phyloP scores from a whole-genome alignment of 2,113 vertebrate genomes.

The Phyllostomus hastatus region DNA sequence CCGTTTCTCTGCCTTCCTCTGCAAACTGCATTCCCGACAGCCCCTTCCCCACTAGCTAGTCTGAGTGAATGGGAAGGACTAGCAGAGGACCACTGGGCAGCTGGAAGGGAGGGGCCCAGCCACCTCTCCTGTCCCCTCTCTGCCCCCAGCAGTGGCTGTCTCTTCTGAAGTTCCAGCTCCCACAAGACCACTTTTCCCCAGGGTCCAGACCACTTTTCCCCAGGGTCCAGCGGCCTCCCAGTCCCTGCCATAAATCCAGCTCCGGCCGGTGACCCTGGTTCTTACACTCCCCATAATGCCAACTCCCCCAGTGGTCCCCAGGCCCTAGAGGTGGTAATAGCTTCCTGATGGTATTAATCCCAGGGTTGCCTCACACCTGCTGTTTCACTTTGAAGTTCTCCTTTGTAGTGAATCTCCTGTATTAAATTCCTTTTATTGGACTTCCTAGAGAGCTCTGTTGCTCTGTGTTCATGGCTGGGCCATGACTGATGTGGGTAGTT shows the following conservation, averaged over 20 bases:
- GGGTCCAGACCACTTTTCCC: neutral
- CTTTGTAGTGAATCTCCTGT: neutral
- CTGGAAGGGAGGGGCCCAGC: neutral
- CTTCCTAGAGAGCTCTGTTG: neutral
- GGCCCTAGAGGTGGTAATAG: neutral
- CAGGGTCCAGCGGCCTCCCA: neutral
- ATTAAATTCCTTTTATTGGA: neutral
- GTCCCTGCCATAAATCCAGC: neutral
- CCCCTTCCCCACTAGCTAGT: neutral
- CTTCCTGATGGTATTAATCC: neutral
- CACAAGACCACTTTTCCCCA: neutral
- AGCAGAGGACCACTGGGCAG: neutral
- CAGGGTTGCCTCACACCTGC: neutral
- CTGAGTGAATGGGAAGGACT: neutral
- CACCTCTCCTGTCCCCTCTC: neutral
- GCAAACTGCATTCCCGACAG: neutral
- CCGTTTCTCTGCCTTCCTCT: neutral
- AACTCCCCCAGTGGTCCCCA: neutral
- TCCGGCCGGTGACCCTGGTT: neutral
- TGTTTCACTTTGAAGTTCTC: constrained; percentile 6
- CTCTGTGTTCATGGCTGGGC: neutral
- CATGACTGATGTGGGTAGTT: neutral
- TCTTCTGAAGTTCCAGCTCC: neutral
- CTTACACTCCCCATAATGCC: neutral
- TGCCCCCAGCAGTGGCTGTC: neutral